Evolutionary conservation across 2,113 vertebrate species (phyloP), one percentile per base, ranked within the genome.

Genomic region (Mola mola): DNA sequence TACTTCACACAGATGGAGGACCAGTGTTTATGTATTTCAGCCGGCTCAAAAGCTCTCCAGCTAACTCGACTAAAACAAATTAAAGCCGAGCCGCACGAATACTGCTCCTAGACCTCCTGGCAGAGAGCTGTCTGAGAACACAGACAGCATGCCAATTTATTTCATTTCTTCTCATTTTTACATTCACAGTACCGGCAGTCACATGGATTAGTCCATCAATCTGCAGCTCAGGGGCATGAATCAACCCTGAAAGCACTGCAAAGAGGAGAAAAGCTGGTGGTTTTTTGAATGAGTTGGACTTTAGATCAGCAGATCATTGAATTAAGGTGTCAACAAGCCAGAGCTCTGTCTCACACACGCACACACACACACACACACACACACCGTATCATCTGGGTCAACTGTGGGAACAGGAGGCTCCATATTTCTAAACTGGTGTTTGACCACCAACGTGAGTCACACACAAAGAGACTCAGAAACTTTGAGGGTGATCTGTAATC

Each of bases 1-100:
- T 87, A 86, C 88, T 88, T 76, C 77, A 87, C 73, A 71, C 76
- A 75, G 81, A 72, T 82, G 75, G 82, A 87, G 84, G 81, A 77
- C 79, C 75, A 46, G 65, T 68, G 81, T 89, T 89, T 84, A 87
- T 83, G 81, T 57, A 77, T 87, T 85, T 82, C 75, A 66, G 65
- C 38, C 60, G 2, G 48, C 84, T 90, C 78, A 55, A 88, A 87
- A 80, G 82, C 84, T 83, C 88, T 89, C 70, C 78, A 87, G 62
- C 74, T 63, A 85, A 87, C 77, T 79, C 49, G 25, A 70, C 78
- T 77, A 44, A 72, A 84, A 66, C 75, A 89, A 83, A 87, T 87
- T 78, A 80, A 80, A 67, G 57, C 70, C 53, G 46, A 17, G 69
- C 75, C 25, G 65, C 66, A 50, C n/a, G 10, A 46, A 55, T 58